These are phyloP conservation scores for Platichthys flesus DNA, from an alignment of 2,113 vertebrate genomes.

Conservation along the genomic window DNA sequence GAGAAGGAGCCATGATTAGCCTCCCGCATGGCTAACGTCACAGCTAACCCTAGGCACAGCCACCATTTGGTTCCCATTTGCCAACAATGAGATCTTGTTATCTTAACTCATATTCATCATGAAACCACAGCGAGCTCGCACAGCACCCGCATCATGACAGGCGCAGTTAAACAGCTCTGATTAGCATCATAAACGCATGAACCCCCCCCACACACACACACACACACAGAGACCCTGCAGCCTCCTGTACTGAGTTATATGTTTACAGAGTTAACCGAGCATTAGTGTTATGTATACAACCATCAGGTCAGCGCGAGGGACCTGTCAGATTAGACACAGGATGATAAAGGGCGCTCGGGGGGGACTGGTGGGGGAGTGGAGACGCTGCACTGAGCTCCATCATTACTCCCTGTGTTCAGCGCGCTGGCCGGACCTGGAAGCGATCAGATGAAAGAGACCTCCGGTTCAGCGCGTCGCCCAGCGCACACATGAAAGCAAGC, in stretches of 20 bases:
- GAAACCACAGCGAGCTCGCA: slow-evolving; percentile 73
- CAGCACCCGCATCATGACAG: slow-evolving; percentile 65
- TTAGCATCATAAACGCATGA: slow-evolving; percentile 74
- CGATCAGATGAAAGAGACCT: slow-evolving; percentile 80
- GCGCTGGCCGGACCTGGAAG: slow-evolving; percentile 74
- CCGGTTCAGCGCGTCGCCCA: slow-evolving; percentile 60
- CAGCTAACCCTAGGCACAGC: slow-evolving; percentile 49
- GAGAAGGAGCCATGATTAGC: slow-evolving; percentile 61
- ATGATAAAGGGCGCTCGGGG: slow-evolving; percentile 59
- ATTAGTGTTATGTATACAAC: slow-evolving; percentile 77
- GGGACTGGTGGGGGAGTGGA: slow-evolving; percentile 31
- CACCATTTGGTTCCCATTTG: slow-evolving; percentile 75
- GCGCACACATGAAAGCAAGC: slow-evolving; percentile 76
- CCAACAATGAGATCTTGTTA: slow-evolving; percentile 75
- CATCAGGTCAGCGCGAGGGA: slow-evolving; percentile 68
- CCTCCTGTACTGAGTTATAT: slow-evolving; percentile 66
- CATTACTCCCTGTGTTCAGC: slow-evolving; percentile 70
- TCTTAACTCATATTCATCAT: slow-evolving; percentile 80
- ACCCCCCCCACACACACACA: slow-evolving; percentile 29
- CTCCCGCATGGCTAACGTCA: slow-evolving; percentile 72
- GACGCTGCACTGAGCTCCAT: slow-evolving; percentile 53
- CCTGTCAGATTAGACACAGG: slow-evolving; percentile 74
- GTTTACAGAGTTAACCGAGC: slow-evolving; percentile 75
- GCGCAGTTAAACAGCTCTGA: slow-evolving; percentile 79
- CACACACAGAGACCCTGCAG: slow-evolving; percentile 51